Evolutionary conservation across 2,797 vertebrate genomes (phyloP).

Genomic region (Sebastes glaucus): DNA sequence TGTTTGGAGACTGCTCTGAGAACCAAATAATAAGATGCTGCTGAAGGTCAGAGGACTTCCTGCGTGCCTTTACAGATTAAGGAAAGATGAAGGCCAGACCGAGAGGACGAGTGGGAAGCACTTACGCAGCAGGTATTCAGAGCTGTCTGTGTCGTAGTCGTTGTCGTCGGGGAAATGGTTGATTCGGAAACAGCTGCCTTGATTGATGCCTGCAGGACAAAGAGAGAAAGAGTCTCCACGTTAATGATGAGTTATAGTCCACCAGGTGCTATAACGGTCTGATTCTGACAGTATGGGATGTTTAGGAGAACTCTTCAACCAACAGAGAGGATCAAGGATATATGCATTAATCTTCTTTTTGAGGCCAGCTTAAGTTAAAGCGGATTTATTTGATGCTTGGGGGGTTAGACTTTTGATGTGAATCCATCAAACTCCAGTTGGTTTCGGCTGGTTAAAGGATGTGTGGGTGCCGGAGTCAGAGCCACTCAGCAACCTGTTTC

Average conservation of each 20-base stretch:
- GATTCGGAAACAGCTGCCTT: conserved; percentile 96
- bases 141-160: conserved; percentile 97
- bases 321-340: background rate
- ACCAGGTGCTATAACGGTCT: background rate
- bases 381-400: background rate
- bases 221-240: background rate
- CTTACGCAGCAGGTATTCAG: conserved; percentile 97
- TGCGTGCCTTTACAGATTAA: background rate
- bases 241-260: background rate
- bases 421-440: conserved; percentile 3
- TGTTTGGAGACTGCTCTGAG: background rate
- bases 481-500: background rate
- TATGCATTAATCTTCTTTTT: background rate
- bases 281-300: background rate
- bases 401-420: background rate
- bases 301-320: background rate
- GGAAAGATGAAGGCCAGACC: background rate
- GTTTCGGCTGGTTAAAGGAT: background rate
- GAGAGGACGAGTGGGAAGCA: conserved; percentile 35
- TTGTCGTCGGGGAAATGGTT: conserved; percentile 98
- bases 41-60: background rate
- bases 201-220: conserved; percentile 89
- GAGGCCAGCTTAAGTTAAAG: background rate
- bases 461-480: background rate
- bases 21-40: background rate